Conservation (phyloP, 2,113 vertebrate genomes). For the Microcebus lehilahytsara region DNA sequence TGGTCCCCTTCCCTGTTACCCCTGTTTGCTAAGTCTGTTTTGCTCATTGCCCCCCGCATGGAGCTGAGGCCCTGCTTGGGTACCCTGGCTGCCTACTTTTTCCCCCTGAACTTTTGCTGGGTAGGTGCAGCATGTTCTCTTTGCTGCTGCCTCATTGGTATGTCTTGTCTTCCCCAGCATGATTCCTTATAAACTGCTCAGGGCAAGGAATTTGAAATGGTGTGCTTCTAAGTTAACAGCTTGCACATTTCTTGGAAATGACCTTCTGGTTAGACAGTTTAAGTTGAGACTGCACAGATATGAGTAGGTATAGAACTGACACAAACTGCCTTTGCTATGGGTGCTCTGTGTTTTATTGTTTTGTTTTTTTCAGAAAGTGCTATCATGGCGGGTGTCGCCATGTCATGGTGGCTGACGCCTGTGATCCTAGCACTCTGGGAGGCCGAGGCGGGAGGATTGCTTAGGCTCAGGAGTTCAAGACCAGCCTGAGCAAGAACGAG, state of each 20-base stretch:
- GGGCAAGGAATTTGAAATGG: background rate
- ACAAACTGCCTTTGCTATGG: background rate
- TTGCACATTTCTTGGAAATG: background rate
- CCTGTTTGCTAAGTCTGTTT: background rate
- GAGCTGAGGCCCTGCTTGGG: background rate
- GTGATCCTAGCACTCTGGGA: too few species aligned
- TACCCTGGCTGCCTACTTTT: too few species aligned
- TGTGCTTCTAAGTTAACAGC: background rate
- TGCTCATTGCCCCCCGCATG: background rate
- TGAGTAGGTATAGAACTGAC: background rate
- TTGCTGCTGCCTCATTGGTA: background rate
- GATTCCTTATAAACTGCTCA: fast-evolving
- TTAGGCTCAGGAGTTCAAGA: too few species aligned
- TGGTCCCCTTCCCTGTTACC: background rate
- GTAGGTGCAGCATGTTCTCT: background rate
- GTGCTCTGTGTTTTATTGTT: background rate
- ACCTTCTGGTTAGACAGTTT: background rate
- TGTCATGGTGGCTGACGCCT: too few species aligned
- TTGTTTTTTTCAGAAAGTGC: background rate
- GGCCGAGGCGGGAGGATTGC: too few species aligned
- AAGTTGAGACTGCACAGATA: background rate
- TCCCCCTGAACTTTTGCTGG: background rate
- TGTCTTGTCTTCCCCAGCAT: background rate
- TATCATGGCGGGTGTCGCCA: background rate
- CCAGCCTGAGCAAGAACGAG: too few species aligned